A percentile compares a stretch with the other conserved stretches of the same genome.
phyloP scores from a whole-genome alignment of 2,797 vertebrate species.

The Hydrocynus forskahlii region DNA sequence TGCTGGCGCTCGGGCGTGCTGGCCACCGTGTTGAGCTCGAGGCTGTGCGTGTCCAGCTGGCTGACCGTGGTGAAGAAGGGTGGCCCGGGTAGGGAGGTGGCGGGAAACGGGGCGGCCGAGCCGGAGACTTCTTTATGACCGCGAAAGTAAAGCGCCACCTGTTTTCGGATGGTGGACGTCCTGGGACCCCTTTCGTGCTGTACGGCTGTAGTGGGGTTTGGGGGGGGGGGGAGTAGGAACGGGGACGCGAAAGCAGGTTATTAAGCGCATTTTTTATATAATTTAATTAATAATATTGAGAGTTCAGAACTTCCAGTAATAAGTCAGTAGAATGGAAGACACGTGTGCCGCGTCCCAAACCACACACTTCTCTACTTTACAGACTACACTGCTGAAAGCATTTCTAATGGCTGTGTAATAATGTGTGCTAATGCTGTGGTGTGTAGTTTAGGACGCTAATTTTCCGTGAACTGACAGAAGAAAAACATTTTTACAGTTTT shows the following conservation, averaged over 20 bases:
- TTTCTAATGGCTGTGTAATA: no score
- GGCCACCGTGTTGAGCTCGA: conserved; percentile 89
- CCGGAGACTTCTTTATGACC: conserved; percentile 97
- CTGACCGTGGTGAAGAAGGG: conserved; percentile 96
- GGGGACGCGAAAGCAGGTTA: conserved; percentile 33
- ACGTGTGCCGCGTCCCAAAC: no score
- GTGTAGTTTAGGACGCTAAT: no score
- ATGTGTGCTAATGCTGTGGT: no score
- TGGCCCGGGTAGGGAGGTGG: conserved; percentile 86
- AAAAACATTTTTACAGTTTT: no score
- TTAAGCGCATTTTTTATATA: no score
- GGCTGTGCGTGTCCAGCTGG: conserved; percentile 91
- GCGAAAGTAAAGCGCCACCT: conserved; percentile 97
- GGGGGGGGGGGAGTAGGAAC: background rate
- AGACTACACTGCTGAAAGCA: no score
- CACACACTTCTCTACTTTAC: no score
- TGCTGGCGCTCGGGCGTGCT: conserved; percentile 88
- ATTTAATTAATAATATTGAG: no score
- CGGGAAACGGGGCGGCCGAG: conserved; percentile 86
- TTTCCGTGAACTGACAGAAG: no score
- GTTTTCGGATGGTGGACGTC: conserved; percentile 97
- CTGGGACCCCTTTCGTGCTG: conserved; percentile 96
- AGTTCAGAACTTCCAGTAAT: no score
- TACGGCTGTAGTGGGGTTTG: conserved; percentile 84
- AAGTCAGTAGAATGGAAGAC: no score